Conservation (phyloP, 2,113 vertebrate genomes). For the Tachysurus vachellii region DNA sequence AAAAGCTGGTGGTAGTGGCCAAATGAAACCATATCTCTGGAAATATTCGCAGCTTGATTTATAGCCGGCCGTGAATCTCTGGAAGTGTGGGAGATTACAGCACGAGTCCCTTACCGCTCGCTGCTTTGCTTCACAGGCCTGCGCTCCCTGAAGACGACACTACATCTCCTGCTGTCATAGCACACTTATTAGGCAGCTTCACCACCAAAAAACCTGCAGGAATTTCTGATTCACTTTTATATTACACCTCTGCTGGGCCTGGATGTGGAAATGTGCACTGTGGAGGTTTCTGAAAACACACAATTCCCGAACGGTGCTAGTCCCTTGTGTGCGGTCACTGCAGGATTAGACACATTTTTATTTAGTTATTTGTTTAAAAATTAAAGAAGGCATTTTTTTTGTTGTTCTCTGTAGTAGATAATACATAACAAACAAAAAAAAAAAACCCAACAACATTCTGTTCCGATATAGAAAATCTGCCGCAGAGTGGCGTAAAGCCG, state of each 20-base stretch:
- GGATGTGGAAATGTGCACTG: background rate
- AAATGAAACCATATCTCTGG: constrained; percentile 20
- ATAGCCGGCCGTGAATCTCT: constrained; percentile 33
- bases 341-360: background rate
- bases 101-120: background rate
- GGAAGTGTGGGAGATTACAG: constrained; percentile 38
- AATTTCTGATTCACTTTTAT: constrained; percentile 11
- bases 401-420: background rate
- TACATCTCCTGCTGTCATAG: constrained; percentile 20
- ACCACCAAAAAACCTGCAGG: constrained; percentile 3
- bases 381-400: background rate
- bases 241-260: background rate
- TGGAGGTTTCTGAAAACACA: background rate
- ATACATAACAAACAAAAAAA: background rate
- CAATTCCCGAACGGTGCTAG: background rate
- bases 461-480: background rate
- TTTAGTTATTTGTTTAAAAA: background rate
- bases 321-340: background rate
- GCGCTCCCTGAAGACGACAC: constrained; percentile 17
- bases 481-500: background rate
- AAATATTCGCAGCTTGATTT: constrained; percentile 36
- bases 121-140: constrained; percentile 8
- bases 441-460: background rate
- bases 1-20: constrained; percentile 1
- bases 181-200: constrained; percentile 33